phyloP scores from a whole-genome alignment of 2,113 vertebrate species.

The Melierax canorus region DNA sequence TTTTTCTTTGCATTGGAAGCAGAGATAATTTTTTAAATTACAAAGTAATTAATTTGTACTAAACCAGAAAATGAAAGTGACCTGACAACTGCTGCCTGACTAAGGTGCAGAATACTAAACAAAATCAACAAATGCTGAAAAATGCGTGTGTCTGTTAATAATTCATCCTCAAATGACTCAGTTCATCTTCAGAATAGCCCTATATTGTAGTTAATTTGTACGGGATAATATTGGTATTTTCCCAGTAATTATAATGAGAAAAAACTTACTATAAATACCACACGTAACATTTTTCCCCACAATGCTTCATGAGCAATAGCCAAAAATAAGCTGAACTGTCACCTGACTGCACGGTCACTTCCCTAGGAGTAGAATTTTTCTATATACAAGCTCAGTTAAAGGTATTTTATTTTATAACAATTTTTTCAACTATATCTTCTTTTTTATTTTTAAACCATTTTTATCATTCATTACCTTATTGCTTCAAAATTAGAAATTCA shows the following conservation, averaged over 20 bases:
- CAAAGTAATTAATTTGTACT: background rate
- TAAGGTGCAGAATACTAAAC: background rate
- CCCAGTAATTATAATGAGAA: background rate
- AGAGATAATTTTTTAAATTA: background rate
- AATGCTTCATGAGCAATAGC: background rate
- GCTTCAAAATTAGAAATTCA: background rate
- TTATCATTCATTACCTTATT: background rate
- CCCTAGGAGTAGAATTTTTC: background rate
- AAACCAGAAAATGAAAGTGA: background rate
- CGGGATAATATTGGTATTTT: background rate
- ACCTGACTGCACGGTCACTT: background rate
- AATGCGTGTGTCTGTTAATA: background rate
- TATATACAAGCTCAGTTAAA: background rate
- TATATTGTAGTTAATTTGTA: background rate
- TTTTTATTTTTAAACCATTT: background rate
- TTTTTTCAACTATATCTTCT: background rate
- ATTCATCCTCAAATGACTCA: background rate
- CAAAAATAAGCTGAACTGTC: background rate
- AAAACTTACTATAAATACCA: background rate
- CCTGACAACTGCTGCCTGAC: background rate
- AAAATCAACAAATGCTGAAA: background rate
- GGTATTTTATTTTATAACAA: background rate
- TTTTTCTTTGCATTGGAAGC: background rate
- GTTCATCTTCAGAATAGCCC: background rate
- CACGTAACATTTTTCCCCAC: background rate